phyloP scores from a whole-genome alignment of 2,888 invertebrate species.

The Drosophila suboccidentalis region DNA sequence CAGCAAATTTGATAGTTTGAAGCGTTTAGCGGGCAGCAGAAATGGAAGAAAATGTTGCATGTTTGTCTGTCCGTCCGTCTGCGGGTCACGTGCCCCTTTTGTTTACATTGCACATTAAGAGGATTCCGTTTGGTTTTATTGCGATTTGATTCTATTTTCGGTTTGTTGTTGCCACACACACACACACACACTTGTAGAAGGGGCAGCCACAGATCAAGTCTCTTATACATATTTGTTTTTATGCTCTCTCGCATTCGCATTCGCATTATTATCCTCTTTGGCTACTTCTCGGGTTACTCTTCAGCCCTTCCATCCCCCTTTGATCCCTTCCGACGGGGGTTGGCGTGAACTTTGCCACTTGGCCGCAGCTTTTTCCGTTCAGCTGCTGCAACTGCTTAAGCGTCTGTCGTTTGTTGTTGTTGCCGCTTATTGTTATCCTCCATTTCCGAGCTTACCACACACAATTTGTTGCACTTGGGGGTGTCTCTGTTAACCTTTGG shows the following conservation, averaged over 20 bases:
- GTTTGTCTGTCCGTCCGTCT: constrained; percentile 32
- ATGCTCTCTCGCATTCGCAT: constrained; percentile 42
- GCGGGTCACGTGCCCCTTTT: constrained; percentile 83
- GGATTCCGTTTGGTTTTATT: constrained; percentile 80
- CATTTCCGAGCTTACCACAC: constrained; percentile 28
- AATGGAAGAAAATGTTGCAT: neutral
- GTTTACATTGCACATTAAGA: constrained; percentile 83
- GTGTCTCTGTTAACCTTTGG: constrained; percentile 41
- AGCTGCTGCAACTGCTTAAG: constrained; percentile 54
- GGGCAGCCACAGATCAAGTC: constrained; percentile 53
- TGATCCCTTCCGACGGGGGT: constrained; percentile 51
- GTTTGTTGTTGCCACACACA: constrained; percentile 45
- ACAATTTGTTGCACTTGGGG: constrained; percentile 52
- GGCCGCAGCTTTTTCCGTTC: constrained; percentile 63
- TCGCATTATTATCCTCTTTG: constrained; percentile 66
- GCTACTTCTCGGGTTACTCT: constrained; percentile 17
- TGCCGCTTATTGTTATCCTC: constrained; percentile 45
- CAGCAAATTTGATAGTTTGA: constrained; percentile 35
- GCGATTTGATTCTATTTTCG: constrained; percentile 77
- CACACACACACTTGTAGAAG: neutral
- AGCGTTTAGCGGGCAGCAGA: neutral
- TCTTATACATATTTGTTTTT: constrained; percentile 59
- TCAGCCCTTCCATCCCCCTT: neutral
- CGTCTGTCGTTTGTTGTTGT: constrained; percentile 38
- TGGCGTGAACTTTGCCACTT: constrained; percentile 85